Base-by-base conservation (phyloP, 2,113 vertebrate species). In the Pionites leucogaster region DNA sequence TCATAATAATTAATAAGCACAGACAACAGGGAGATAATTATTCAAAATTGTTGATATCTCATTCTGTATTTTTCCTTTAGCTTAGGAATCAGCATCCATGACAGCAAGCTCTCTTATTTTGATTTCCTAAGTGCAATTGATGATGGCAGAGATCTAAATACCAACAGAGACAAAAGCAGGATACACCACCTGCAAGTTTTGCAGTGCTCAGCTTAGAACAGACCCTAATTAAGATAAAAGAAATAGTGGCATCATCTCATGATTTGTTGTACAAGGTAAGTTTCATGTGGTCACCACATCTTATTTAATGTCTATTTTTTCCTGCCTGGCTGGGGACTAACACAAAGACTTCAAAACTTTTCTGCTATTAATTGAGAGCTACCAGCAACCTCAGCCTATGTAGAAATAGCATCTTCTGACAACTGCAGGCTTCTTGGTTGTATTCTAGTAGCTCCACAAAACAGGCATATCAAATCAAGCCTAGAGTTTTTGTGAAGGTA, bases 81-180 rank as follows among this genome's bases (percentile, higher is more conserved):
- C 42, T 94, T 95, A 93, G 96, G 91, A 86, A 92, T 98, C 88
- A 80, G 82, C 77, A 96, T 96, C 62, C 95, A 87, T 18, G 87
- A 96, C 29, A 95, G 96, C 57, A 94, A 94, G 68, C 75, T 98
- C 70, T 96, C 96, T 50, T 97, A 96, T 93, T 95, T 95, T 72
- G 98, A 98, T 88, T 98, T 98, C 88, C 74, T 98, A 94, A 97
- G 93, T 95, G 94, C 88, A 3, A 77, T 95, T 92, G 97, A 97
- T 65, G 92, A 72, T 59, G 91, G 93, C 77, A 89, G 81, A 88
- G 60, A 7, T 52, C 93, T 41, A 89, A 92, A 55, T 65, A 93
- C 14, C 87, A 82, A 70, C 82, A 91, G 35, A 90, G 33, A 55
- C 93, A 93, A 41, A 77, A 92, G 17, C 93, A 97, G 13, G 52